Evolutionary conservation across 2,888 invertebrate genomes (phyloP).

Genomic region (Cantharis nigra): DNA sequence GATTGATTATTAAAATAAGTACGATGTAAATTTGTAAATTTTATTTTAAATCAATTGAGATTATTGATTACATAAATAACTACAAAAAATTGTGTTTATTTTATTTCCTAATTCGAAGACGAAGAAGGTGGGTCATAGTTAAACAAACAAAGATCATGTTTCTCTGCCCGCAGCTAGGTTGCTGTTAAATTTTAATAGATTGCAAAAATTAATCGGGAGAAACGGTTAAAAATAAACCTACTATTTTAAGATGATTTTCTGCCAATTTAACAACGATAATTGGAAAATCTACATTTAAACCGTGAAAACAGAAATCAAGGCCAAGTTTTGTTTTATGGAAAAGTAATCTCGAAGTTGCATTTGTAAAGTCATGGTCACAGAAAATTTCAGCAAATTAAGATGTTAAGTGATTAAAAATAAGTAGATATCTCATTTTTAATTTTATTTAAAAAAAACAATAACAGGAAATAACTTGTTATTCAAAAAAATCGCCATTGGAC

Average conservation of each 20-base stretch:
- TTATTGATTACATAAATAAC: background rate
- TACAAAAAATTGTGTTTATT: background rate
- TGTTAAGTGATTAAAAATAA: background rate
- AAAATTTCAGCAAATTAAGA: background rate
- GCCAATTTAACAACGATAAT: background rate
- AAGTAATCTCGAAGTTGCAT: background rate
- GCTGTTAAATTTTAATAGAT: background rate
- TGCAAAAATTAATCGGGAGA: background rate
- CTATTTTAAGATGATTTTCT: background rate
- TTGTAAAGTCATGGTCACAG: background rate
- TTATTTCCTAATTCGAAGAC: background rate
- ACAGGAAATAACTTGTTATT: no score
- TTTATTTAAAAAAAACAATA: background rate
- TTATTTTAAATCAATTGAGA: background rate
- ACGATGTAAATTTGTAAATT: conserved; percentile 2
- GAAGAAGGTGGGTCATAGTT: background rate
- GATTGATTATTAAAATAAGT: background rate
- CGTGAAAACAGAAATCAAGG: background rate
- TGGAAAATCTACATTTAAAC: background rate
- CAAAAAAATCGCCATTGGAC: background rate
- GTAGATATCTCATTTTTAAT: background rate
- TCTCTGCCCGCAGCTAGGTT: background rate
- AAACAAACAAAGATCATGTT: background rate
- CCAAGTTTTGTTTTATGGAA: background rate
- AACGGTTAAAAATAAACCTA: background rate